Base-by-base conservation (phyloP, 2,888 invertebrate species). In the Andrena flavipes region DNA sequence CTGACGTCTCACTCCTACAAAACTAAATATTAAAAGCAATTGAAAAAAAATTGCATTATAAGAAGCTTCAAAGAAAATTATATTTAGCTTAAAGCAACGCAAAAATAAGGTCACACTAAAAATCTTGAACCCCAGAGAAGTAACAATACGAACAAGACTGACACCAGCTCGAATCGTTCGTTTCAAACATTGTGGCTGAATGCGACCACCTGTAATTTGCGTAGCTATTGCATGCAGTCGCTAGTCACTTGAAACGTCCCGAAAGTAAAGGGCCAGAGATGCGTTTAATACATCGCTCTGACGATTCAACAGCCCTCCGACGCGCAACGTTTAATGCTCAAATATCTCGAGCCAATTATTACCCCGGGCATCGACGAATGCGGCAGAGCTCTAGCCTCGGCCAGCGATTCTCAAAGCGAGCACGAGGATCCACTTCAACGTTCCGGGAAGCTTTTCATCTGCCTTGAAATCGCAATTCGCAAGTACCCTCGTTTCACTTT, bases 311-410 rank as follows among this genome's bases (percentile, higher is more conserved):
- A 54, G 67, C 35, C 23, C 64, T 81, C 65, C 8, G 35, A 59
- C 49, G 48, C 54, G 35, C 56, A 72, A 72, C 79, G 86, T 81
- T 88, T 78, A 84, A 79, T 65, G 64, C 72, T 70, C 64, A 76
- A 86, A 78, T 82, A 86, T 86, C 71, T 67, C 71, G 56, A 69
- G 54, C 67, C 74, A 82, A 80, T 88, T 86, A 82, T 87, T 80
- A 80, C 59, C 76, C 42, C 67, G 56, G 62, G 70, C 84, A 77
- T 62, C 84, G 75, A 48, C 59, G 67, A 70, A 51, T 56, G 65
- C 23, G 59, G 62, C 56, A 6, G 64, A 51, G 54, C 76, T 56
- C 78, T 1, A 42, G 49, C 69, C 30, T n/a, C 35, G 80, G 59
- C 69, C 78, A 83, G 75, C 76, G 83, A 80, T 87, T 78, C 87